Evolutionary conservation across 1,140 invertebrate genomes (phyloP).

Genomic region (Trachymyrmex septentrionalis): DNA sequence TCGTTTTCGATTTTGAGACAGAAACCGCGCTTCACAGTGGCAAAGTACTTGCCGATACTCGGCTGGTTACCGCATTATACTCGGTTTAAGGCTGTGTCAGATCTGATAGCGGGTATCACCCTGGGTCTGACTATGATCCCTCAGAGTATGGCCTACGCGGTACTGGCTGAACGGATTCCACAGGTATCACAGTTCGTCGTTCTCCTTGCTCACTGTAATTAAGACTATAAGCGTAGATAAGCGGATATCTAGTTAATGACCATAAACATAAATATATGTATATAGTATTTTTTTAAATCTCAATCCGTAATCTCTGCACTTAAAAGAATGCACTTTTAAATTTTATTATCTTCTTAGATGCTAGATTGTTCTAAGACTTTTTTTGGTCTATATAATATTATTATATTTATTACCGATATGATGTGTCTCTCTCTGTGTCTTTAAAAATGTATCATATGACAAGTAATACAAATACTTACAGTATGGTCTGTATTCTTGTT

Average conservation of each 20-base stretch:
- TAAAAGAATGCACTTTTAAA: neutral
- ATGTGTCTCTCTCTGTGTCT: neutral
- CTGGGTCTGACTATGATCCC: slow-evolving; percentile 94
- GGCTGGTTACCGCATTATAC: slow-evolving; percentile 90
- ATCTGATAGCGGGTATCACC: slow-evolving; percentile 92
- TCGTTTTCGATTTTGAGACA: slow-evolving; percentile 7
- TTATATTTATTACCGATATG: neutral
- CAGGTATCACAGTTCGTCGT: slow-evolving; percentile 86
- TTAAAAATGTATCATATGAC: neutral
- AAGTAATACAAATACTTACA: slow-evolving; percentile 77
- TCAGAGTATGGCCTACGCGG: slow-evolving; percentile 94
- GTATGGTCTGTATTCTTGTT: slow-evolving; percentile 92
- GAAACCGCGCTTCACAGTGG: slow-evolving; percentile 39
- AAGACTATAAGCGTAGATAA: neutral
- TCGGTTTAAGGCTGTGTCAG: slow-evolving; percentile 88
- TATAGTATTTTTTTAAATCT: neutral
- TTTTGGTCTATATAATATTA: neutral
- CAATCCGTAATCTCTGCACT: neutral
- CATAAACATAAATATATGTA: neutral
- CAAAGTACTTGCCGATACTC: slow-evolving; percentile 87
- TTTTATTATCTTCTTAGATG: neutral
- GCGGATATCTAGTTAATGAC: neutral
- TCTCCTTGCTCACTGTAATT: neutral
- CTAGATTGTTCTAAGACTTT: neutral
- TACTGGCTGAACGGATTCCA: slow-evolving; percentile 90